A percentile compares a stretch with the other conserved stretches of the same genome.
Conservation (phyloP, 2,113 vertebrate species). For the Ictalurus punctatus region DNA sequence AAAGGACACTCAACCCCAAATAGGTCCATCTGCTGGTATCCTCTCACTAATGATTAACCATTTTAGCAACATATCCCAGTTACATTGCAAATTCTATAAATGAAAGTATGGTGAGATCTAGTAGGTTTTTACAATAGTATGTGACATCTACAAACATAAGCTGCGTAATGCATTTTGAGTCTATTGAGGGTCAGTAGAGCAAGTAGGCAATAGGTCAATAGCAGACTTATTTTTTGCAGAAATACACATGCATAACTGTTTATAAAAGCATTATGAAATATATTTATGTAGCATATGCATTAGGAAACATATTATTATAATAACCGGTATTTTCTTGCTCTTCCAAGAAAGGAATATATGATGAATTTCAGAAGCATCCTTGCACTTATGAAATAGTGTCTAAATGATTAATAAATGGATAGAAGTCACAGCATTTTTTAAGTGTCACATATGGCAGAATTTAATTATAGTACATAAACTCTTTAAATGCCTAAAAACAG, state of each 20-base stretch:
- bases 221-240: neutral
- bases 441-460: neutral
- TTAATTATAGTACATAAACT: neutral
- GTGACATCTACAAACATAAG: neutral
- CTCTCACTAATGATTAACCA: constrained; percentile 36
- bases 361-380: neutral
- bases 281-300: neutral
- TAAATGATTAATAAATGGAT: neutral
- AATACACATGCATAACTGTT: neutral
- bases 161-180: neutral
- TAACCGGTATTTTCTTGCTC: neutral
- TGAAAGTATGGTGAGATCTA: neutral
- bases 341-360: neutral
- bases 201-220: neutral
- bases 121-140: neutral
- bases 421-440: neutral
- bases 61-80: neutral
- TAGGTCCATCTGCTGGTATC: no score
- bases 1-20: neutral
- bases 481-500: neutral
- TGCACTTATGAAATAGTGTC: neutral
- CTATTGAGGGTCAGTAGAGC: neutral
- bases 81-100: neutral
- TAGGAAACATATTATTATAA: neutral
- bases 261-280: neutral